These are phyloP conservation scores for Noctua pronuba DNA, from an alignment of 2,888 invertebrate genomes.

Conservation along the genomic window DNA sequence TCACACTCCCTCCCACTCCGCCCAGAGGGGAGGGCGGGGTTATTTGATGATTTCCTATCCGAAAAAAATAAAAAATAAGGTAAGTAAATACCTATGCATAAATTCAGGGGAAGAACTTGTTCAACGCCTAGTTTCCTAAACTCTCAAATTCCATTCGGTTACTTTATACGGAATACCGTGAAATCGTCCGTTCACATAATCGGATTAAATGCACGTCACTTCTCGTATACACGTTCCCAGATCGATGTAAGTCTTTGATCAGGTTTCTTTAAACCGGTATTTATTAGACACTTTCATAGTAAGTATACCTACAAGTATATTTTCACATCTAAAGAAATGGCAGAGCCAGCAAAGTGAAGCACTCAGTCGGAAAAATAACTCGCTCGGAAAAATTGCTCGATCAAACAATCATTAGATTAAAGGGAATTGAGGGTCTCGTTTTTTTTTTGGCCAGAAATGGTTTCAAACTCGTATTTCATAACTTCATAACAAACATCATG, in stretches of 20 bases:
- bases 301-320: background rate
- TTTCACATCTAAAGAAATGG: conserved; percentile 7
- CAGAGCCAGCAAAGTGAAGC: conserved; percentile 12
- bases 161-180: conserved; percentile 42
- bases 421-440: background rate
- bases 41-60: too few species aligned
- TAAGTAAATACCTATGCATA: background rate
- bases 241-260: conserved; percentile 46
- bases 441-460: background rate
- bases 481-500: background rate
- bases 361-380: conserved; percentile 36
- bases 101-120: background rate
- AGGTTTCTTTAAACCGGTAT: conserved; percentile 47
- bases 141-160: conserved; percentile 15
- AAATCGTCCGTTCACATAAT: conserved; percentile 47
- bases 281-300: background rate
- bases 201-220: conserved; percentile 46
- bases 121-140: background rate
- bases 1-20: too few species aligned
- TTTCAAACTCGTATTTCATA: background rate
- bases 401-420: background rate
- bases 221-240: conserved; percentile 23
- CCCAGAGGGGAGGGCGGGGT: too few species aligned
- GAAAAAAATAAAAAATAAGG: too few species aligned
- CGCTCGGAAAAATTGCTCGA: conserved; percentile 20